Evolutionary conservation across 2,888 invertebrate species (phyloP).

Genomic region (Pyrgus malvae): DNA sequence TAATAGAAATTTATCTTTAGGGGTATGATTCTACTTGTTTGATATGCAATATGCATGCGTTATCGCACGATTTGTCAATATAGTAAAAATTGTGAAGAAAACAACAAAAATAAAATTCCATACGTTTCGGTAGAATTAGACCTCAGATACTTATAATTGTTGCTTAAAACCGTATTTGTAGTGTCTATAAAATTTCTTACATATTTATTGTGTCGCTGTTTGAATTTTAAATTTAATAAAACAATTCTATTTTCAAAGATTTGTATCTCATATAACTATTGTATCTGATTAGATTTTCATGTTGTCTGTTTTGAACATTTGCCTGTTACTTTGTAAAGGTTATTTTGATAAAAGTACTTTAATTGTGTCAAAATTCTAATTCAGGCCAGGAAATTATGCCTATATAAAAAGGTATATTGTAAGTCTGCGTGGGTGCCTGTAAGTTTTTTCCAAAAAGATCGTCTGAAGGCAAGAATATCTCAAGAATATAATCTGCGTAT

Average conservation of each 20-base stretch:
- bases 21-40: neutral
- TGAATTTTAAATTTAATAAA: neutral
- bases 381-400: neutral
- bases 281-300: constrained; percentile 14
- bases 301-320: constrained; percentile 15
- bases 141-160: neutral
- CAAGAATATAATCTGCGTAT: too few relatives aligned
- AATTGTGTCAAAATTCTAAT: neutral
- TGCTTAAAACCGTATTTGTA: neutral
- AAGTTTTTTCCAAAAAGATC: too few relatives aligned
- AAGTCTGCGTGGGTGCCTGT: too few relatives aligned
- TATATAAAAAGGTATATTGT: too few relatives aligned
- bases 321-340: neutral
- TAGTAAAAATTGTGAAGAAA: neutral
- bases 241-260: constrained; percentile 4
- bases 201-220: neutral
- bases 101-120: neutral
- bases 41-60: too few relatives aligned
- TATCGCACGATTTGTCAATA: neutral
- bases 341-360: constrained; percentile 8
- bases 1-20: neutral
- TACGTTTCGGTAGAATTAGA: neutral
- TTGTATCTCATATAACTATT: constrained; percentile 16
- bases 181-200: neutral
- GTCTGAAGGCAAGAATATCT: too few relatives aligned